phyloP scores from a whole-genome alignment of 2,888 invertebrate species.

The Congeria kusceri region DNA sequence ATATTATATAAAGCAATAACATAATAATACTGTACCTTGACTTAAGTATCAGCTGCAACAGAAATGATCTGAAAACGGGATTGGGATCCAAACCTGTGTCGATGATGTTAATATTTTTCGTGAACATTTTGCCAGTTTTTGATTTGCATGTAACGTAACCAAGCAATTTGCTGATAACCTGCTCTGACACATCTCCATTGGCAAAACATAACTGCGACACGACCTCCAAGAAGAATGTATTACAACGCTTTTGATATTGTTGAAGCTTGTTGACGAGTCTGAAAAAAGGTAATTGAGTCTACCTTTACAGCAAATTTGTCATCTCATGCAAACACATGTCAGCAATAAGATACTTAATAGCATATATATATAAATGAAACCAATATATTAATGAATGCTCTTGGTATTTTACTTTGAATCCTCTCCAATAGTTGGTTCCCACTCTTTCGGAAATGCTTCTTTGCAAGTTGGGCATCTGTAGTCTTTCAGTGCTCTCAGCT shows the following conservation, averaged over 20 bases:
- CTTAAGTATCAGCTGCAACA: conserved; percentile 76
- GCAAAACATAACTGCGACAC: conserved; percentile 71
- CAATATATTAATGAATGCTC: too few relatives aligned
- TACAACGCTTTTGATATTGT: conserved; percentile 61
- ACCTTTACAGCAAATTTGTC: too few relatives aligned
- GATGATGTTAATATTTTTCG: conserved; percentile 70
- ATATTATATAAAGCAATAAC: not conserved
- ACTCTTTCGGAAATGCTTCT: too few relatives aligned
- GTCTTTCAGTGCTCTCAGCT: too few relatives aligned
- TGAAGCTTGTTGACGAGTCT: conserved; percentile 5
- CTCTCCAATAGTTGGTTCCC: too few relatives aligned
- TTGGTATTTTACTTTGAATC: too few relatives aligned
- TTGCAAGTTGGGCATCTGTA: too few relatives aligned
- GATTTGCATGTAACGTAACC: conserved; percentile 10
- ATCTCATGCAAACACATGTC: too few relatives aligned
- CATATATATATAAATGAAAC: too few relatives aligned
- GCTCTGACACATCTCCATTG: conserved; percentile 43
- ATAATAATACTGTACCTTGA: conserved; percentile 61
- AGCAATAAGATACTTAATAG: too few relatives aligned
- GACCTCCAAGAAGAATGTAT: conserved; percentile 71
- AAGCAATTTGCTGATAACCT: conserved; percentile 62
- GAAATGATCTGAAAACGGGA: conserved; percentile 79
- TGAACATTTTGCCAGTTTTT: conserved; percentile 19
- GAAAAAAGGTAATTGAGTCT: not conserved
- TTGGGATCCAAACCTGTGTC: conserved; percentile 76